phyloP scores from a whole-genome alignment of 92 coral and sea anemone species.

The Muricea muricata region DNA sequence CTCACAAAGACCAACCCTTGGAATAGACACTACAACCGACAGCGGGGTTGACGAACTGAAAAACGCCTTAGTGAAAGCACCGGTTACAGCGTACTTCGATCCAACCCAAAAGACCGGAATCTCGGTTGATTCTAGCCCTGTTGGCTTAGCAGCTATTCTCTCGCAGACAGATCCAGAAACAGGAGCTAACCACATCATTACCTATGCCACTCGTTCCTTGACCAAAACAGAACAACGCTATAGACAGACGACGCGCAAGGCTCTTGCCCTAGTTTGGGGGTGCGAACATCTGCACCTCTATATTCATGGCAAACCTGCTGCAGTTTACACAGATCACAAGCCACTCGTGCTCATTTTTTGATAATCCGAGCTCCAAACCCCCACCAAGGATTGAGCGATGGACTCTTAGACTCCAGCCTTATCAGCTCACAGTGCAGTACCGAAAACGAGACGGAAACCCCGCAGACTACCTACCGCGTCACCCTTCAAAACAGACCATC shows the following conservation, averaged over 20 bases:
- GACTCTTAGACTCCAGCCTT: constrained; percentile 49
- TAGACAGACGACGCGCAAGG: constrained; percentile 5
- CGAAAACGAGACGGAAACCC: constrained; percentile 47
- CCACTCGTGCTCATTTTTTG: constrained; percentile 59
- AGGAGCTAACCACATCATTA: background rate
- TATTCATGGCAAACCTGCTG: constrained; percentile 53
- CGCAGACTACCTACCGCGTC: constrained; percentile 39
- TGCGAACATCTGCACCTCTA: constrained; percentile 56
- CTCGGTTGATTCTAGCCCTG: constrained; percentile 50
- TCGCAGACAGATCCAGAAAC: too few relatives aligned
- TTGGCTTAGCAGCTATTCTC: constrained; percentile 47
- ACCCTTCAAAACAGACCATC: background rate
- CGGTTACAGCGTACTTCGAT: constrained; percentile 41
- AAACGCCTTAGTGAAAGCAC: constrained; percentile 11
- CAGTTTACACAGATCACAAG: constrained; percentile 64
- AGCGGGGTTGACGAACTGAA: constrained; percentile 39
- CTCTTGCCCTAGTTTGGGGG: constrained; percentile 46
- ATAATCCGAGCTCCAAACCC: constrained; percentile 47
- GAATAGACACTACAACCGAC: constrained; percentile 16
- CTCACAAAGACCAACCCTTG: constrained; percentile 1
- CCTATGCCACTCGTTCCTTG: constrained; percentile 18
- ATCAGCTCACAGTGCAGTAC: constrained; percentile 37
- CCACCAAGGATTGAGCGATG: constrained; percentile 36
- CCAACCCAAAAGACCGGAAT: constrained; percentile 14
- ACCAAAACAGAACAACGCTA: background rate